Evolutionary conservation across 2,888 invertebrate species (phyloP).

Genomic region (Bombylius discolor): DNA sequence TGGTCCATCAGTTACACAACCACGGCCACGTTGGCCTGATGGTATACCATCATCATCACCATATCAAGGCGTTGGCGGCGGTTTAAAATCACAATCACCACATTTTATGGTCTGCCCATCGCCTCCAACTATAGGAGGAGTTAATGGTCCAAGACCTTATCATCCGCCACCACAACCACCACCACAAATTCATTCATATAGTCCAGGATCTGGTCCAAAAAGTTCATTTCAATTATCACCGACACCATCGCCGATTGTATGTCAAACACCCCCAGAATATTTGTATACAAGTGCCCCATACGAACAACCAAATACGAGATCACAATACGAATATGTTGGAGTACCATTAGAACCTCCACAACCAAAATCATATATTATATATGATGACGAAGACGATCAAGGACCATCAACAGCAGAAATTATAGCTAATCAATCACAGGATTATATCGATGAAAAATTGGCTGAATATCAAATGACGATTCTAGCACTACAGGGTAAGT

Average conservation of each 20-base stretch:
- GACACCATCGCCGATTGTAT: conserved; percentile 45
- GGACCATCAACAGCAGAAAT: conserved; percentile 84
- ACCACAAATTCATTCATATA: conserved; percentile 34
- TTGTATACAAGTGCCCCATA: conserved; percentile 28
- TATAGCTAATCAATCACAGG: conserved; percentile 85
- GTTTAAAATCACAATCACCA: conserved; percentile 23
- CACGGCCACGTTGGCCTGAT: conserved; percentile 50
- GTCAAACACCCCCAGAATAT: conserved; percentile 47
- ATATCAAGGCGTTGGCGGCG: conserved; percentile 7
- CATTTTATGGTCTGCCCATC: conserved; percentile 21
- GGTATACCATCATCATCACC: conserved; percentile 37
- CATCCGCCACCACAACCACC: conserved; percentile 36
- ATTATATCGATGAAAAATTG: conserved; percentile 86
- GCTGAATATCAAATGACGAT: conserved; percentile 90
- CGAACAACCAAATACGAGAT: conserved; percentile 29
- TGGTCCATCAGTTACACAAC: conserved; percentile 44
- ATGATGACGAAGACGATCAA: conserved; percentile 57
- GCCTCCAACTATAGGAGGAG: conserved; percentile 16
- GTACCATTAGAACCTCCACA: conserved; percentile 63
- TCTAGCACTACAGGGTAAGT: conserved; percentile 74
- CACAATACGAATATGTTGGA: conserved; percentile 57
- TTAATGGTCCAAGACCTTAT: conserved; percentile 37
- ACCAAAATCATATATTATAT: conserved; percentile 45
- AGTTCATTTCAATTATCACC: conserved; percentile 39
- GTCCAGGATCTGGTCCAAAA: conserved; percentile 22